Conservation (phyloP, 2,888 invertebrate species). For the Tetragnatha montana region DNA sequence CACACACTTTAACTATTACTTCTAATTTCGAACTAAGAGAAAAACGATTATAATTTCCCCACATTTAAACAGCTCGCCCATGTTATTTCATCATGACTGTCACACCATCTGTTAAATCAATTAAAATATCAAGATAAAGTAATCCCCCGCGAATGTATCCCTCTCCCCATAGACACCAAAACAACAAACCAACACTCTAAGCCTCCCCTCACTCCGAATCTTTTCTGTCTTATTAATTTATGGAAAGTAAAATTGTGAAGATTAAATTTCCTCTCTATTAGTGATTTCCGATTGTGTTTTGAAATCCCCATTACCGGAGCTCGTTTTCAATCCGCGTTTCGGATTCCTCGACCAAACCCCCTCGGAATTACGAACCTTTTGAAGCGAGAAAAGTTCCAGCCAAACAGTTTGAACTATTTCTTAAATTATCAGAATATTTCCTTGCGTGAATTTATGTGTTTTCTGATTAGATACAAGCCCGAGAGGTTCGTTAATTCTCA, state of each 20-base stretch:
- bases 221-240: slow-evolving; percentile 2
- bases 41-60: no score
- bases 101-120: no score
- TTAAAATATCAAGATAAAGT: no score
- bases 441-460: slow-evolving; percentile 37
- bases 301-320: slow-evolving; percentile 12
- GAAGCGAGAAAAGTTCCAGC: background rate
- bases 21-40: no score
- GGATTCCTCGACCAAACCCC: background rate
- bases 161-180: no score
- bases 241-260: slow-evolving; percentile 2
- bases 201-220: background rate
- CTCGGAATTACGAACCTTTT: background rate
- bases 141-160: no score
- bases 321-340: background rate
- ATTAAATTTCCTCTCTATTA: slow-evolving; percentile 1
- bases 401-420: slow-evolving; percentile 26
- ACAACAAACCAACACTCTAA: no score
- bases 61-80: no score
- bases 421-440: slow-evolving; percentile 49
- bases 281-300: slow-evolving; percentile 9
- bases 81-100: no score
- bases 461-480: slow-evolving; percentile 45
- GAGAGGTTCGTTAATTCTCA: slow-evolving; percentile 51
- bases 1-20: no score